A percentile compares a stretch with the other conserved stretches of the same genome.
Evolutionary conservation across 2,113 vertebrate species (phyloP).

Genomic region (Burhinus oedicnemus): DNA sequence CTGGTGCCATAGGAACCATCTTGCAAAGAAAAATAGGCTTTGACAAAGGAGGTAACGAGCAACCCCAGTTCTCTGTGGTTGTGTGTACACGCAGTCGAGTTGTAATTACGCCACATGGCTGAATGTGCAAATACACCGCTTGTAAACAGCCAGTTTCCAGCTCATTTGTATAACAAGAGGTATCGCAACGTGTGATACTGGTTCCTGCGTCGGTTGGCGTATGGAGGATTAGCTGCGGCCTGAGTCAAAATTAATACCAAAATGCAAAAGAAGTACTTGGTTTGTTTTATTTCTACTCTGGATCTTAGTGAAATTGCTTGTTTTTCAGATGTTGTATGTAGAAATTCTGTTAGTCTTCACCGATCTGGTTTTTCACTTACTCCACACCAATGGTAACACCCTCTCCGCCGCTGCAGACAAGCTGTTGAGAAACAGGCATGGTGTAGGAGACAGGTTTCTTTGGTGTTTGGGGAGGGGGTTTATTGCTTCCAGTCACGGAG

Average conservation of each 20-base stretch:
- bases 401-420: background rate
- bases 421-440: rapidly evolving
- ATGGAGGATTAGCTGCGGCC: background rate
- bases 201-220: background rate
- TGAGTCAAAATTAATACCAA: background rate
- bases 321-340: background rate
- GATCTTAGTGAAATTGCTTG: background rate
- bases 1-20: background rate
- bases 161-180: background rate
- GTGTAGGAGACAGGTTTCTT: background rate
- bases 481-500: background rate
- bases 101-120: background rate
- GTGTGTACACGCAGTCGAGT: background rate
- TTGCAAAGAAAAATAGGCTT: background rate
- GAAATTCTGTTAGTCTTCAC: background rate
- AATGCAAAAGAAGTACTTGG: background rate
- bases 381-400: background rate
- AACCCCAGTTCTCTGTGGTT: background rate
- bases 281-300: background rate
- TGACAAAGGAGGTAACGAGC: slow-evolving; percentile 12
- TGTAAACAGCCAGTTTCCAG: background rate
- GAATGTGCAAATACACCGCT: background rate
- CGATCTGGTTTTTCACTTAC: background rate
- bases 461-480: background rate
- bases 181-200: background rate